Base-by-base conservation (phyloP, 1,140 invertebrate species). In the Diprion similis region DNA sequence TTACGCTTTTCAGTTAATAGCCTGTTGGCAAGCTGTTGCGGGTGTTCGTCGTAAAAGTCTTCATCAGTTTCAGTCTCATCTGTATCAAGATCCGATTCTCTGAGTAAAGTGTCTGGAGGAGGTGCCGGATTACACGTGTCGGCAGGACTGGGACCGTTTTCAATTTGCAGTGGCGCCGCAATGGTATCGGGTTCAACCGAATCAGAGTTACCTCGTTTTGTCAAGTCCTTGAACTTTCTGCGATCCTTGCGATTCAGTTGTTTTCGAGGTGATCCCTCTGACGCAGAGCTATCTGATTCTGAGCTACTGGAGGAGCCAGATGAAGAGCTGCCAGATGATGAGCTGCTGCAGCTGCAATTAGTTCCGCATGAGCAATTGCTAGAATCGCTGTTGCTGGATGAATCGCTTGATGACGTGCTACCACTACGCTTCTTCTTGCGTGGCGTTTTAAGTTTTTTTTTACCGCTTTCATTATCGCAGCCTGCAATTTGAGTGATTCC, bases 11-110 rank as follows among this genome's bases (percentile, higher is more conserved):
- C 93, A 10, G 91, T 91, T 24, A 94, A 78, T 68, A 94, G 71
- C 83, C 94, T 93, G 71, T 90, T 93, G 1, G 92, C 92, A 66
- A 93, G 81, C 75, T 89, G 89, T 76, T 95, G 93, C 1, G 95
- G 95, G 87, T 95, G 89, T 78, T 94, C 91, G 82, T 95, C 94
- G 82, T 96, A 95, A 86, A 96, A 96, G 77, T 95, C 94, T 87
- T 95, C 94, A 83, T 96, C 95, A 1, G 94, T 95, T 65, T 94
- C 93, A 46, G 94, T 93, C 82, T 96, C 93, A 37, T 93, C 92
- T 0, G 94, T 96, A 75, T 95, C 94, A 11, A 96, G 88, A 82
- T 96, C 95, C 0, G 94, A 94, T 86, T 96, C 95, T 45, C 89
- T 86, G 65, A 95, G 90, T 59, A 59, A 13, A 8, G 51, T 59